Percentiles rank a stretch among this genome's conserved stretches.
phyloP scores from a whole-genome alignment of 2,888 invertebrate genomes.

The Eupelmus urozonus region DNA sequence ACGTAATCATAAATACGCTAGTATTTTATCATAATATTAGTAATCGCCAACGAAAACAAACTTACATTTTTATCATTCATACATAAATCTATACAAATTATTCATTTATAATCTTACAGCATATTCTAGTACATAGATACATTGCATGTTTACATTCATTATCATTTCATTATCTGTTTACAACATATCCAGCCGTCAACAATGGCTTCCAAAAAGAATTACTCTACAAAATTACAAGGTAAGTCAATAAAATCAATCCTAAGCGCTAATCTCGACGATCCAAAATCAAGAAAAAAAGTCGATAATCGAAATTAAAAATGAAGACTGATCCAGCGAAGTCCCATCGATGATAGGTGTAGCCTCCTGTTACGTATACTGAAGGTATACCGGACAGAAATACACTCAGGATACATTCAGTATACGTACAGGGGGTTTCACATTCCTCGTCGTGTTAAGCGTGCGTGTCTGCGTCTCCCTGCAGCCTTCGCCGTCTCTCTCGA shows the following conservation, averaged over 20 bases:
- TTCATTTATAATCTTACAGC: neutral
- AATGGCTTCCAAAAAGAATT: neutral
- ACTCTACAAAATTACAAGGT: neutral
- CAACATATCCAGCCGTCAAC: neutral
- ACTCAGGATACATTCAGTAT: conserved; percentile 99
- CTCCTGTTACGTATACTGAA: conserved; percentile 99
- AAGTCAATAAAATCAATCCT: neutral
- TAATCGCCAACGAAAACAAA: too few relatives aligned
- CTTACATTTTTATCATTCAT: conserved; percentile 15
- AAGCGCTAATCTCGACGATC: neutral
- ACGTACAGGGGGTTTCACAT: conserved; percentile 95
- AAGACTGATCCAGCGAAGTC: conserved; percentile 57
- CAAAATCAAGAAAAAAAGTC: neutral
- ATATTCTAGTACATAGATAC: neutral
- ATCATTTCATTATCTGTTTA: neutral
- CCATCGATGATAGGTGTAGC: conserved; percentile 86
- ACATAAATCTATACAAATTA: neutral
- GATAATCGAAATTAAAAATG: neutral
- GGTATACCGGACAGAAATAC: conserved; percentile 98
- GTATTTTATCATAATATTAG: too few relatives aligned
- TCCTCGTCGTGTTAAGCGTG: conserved; percentile 70
- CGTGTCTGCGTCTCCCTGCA: too few relatives aligned
- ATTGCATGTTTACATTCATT: conserved; percentile 22
- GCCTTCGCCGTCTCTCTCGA: neutral
- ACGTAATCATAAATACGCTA: too few relatives aligned